Evolutionary conservation across 1,140 invertebrate species (phyloP).

Genomic region (Gryllus bimaculatus): DNA sequence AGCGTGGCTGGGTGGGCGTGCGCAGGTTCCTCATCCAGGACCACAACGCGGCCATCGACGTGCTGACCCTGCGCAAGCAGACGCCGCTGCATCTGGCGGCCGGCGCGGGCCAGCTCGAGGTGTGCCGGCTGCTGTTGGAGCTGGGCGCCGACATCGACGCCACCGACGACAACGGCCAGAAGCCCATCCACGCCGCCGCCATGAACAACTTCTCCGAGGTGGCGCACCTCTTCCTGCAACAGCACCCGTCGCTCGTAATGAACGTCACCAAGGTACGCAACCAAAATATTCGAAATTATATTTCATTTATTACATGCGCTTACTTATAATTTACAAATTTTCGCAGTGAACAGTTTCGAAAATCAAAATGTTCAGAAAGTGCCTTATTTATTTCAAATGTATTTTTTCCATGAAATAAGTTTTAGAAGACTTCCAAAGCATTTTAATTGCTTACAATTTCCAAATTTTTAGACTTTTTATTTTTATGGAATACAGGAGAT

Average conservation of each 20-base stretch:
- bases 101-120: constrained; percentile 87
- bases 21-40: constrained; percentile 82
- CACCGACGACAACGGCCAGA: constrained; percentile 80
- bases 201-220: constrained; percentile 99
- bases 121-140: constrained; percentile 87
- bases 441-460: no score
- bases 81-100: constrained; percentile 83
- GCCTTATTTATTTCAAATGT: no score
- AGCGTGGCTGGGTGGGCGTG: neutral
- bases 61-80: constrained; percentile 83
- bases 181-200: constrained; percentile 85
- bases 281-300: neutral
- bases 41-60: constrained; percentile 89
- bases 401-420: no score
- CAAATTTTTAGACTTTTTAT: no score
- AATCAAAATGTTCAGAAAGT: no score
- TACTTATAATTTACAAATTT: no score
- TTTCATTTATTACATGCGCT: no score
- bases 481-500: no score
- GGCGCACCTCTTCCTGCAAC: constrained; percentile 91
- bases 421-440: no score
- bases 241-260: constrained; percentile 89
- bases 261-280: constrained; percentile 68
- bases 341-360: no score
- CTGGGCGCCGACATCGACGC: constrained; percentile 94